phyloP scores from a whole-genome alignment of 2,797 vertebrate species.

The Triplophysa bombifrons region DNA sequence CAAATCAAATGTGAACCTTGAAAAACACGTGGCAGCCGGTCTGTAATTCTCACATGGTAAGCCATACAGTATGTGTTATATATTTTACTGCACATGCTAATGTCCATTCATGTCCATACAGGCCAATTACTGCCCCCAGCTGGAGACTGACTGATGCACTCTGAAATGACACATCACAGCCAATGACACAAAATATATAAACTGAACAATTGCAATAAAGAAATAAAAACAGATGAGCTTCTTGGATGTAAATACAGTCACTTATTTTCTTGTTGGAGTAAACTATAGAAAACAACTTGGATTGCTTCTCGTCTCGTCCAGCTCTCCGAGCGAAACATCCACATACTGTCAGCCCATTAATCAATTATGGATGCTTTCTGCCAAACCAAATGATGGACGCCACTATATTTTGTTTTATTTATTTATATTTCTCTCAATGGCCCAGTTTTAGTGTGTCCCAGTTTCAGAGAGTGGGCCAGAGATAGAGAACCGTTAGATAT shows the following conservation, averaged over 20 bases:
- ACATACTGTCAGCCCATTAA: slow-evolving; percentile 23
- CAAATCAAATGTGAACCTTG: neutral
- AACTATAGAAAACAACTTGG: neutral
- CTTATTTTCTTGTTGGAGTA: neutral
- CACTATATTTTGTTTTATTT: neutral
- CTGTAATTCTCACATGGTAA: slow-evolving; percentile 43
- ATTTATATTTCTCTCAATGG: too few relatives aligned
- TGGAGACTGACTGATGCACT: slow-evolving; percentile 52
- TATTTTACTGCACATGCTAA: neutral
- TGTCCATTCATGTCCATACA: neutral
- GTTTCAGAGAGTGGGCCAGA: too few relatives aligned
- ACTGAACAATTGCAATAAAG: slow-evolving; percentile 24
- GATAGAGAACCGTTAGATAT: too few relatives aligned
- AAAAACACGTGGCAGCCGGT: neutral
- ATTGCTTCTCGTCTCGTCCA: slow-evolving; percentile 24
- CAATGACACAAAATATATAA: neutral
- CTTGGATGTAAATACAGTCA: neutral
- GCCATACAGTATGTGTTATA: slow-evolving; percentile 51
- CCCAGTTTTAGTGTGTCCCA: too few relatives aligned
- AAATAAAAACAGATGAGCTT: neutral
- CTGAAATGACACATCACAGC: slow-evolving; percentile 1
- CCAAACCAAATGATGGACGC: slow-evolving; percentile 24
- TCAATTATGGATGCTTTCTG: slow-evolving; percentile 41
- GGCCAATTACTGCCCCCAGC: slow-evolving; percentile 59
- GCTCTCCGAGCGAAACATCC: slow-evolving; percentile 4